Conservation (phyloP, 2,888 invertebrate species). For the Acleris holmiana region DNA sequence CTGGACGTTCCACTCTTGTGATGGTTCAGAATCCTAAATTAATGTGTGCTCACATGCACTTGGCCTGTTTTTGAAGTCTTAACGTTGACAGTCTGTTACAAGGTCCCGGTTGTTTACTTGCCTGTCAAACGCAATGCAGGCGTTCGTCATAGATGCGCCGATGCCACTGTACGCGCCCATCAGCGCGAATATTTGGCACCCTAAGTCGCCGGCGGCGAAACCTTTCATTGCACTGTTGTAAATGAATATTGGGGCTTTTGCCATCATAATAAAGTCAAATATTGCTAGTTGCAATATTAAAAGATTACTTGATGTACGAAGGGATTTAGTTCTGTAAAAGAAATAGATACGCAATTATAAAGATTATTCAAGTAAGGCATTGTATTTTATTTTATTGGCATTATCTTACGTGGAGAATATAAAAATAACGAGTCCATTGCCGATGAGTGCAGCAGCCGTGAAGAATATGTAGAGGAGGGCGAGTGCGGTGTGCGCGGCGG, state of each 20-base stretch:
- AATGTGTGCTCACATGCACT: too few relatives aligned
- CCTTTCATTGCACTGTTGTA: conserved; percentile 92
- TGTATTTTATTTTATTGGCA: background rate
- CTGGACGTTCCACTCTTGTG: too few relatives aligned
- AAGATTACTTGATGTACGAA: conserved; percentile 92
- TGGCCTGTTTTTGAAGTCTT: background rate
- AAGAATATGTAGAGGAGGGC: conserved; percentile 91
- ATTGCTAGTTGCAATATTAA: conserved; percentile 93
- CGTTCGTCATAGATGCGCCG: conserved; percentile 91
- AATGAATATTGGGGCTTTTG: conserved; percentile 93
- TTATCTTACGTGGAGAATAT: conserved; percentile 89
- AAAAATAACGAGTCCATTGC: conserved; percentile 94
- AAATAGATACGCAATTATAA: conserved; percentile 1
- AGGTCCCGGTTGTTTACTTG: conserved; percentile 42
- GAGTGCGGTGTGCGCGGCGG: conserved; percentile 91
- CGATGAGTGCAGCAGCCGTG: conserved; percentile 88
- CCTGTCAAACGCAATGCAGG: conserved; percentile 94
- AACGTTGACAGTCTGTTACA: background rate
- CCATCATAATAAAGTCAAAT: conserved; percentile 94
- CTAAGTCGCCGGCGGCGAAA: conserved; percentile 88
- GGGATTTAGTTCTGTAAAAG: conserved; percentile 86
- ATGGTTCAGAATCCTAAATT: too few relatives aligned
- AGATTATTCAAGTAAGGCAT: background rate
- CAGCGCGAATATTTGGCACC: conserved; percentile 90
- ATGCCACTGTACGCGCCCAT: conserved; percentile 92